Conservation (phyloP, 2,888 invertebrate genomes). For the Melieria omissa region DNA sequence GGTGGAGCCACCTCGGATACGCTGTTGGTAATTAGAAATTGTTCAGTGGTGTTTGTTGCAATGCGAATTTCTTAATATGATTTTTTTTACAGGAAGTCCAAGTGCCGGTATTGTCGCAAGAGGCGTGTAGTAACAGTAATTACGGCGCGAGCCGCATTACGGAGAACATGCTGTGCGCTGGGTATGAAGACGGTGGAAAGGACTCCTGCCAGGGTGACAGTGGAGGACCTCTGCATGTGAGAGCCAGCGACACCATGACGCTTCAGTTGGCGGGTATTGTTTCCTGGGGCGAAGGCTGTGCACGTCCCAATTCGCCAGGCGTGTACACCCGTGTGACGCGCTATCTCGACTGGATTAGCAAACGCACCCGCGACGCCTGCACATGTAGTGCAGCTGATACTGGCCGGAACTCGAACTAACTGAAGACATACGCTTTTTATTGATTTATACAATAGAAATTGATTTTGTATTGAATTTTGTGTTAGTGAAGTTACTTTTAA, state of each 20-base stretch:
- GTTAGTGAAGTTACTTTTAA: no score
- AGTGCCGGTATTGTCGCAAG: constrained; percentile 76
- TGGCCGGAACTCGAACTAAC: no score
- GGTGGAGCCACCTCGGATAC: constrained; percentile 76
- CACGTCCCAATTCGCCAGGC: constrained; percentile 77
- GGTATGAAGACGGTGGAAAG: constrained; percentile 59
- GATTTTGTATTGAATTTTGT: no score
- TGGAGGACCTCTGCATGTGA: constrained; percentile 63
- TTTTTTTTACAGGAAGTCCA: constrained; percentile 73
- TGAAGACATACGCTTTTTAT: no score
- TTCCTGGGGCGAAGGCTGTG: constrained; percentile 69
- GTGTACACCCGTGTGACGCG: constrained; percentile 86
- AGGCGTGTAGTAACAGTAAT: constrained; percentile 63
- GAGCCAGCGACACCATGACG: constrained; percentile 39
- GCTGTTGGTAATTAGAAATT: constrained; percentile 61
- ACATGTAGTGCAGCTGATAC: constrained; percentile 25
- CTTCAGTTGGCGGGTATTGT: constrained; percentile 73
- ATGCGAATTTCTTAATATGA: neutral
- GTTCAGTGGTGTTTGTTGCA: neutral
- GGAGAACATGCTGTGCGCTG: constrained; percentile 65
- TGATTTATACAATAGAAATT: no score
- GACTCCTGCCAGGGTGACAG: constrained; percentile 66
- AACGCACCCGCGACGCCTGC: constrained; percentile 76
- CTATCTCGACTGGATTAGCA: constrained; percentile 75
- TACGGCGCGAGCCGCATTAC: constrained; percentile 60